Conservation (phyloP, 1,140 invertebrate genomes). For the Drosophila saltans region DNA sequence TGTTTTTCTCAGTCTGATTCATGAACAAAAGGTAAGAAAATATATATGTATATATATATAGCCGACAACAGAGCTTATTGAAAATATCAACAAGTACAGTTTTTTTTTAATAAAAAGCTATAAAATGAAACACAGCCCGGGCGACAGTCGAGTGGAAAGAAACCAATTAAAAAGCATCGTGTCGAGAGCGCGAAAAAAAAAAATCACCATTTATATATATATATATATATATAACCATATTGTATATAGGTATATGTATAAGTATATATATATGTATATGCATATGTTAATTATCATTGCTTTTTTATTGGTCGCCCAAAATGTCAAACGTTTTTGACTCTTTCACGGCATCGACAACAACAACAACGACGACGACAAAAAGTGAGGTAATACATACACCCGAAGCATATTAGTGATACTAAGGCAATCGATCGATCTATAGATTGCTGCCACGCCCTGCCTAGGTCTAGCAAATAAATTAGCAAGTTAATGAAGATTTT, state of each 20-base stretch:
- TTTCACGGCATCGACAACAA: constrained; percentile 33
- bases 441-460: constrained; percentile 47
- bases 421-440: constrained; percentile 29
- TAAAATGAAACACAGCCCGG: constrained; percentile 65
- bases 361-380: constrained; percentile 44
- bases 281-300: constrained; percentile 78
- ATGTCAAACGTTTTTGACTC: constrained; percentile 79
- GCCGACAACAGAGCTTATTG: constrained; percentile 46
- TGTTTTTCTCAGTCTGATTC: constrained; percentile 55
- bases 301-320: constrained; percentile 78
- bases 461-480: constrained; percentile 55
- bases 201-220: constrained; percentile 49
- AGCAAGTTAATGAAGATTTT: constrained; percentile 62
- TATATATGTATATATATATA: constrained; percentile 6
- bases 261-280: constrained; percentile 44
- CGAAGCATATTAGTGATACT: constrained; percentile 38
- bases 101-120: constrained; percentile 66
- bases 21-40: constrained; percentile 35
- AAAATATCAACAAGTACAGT: constrained; percentile 71
- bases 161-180: constrained; percentile 75
- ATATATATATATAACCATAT: constrained; percentile 30
- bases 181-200: constrained; percentile 50
- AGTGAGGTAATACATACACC: constrained; percentile 76
- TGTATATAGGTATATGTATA: constrained; percentile 47
- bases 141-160: constrained; percentile 75